Evolutionary conservation across 2,888 invertebrate genomes (phyloP), one percentile per base, ranked within the genome.

Genomic region (Unio pictorum): DNA sequence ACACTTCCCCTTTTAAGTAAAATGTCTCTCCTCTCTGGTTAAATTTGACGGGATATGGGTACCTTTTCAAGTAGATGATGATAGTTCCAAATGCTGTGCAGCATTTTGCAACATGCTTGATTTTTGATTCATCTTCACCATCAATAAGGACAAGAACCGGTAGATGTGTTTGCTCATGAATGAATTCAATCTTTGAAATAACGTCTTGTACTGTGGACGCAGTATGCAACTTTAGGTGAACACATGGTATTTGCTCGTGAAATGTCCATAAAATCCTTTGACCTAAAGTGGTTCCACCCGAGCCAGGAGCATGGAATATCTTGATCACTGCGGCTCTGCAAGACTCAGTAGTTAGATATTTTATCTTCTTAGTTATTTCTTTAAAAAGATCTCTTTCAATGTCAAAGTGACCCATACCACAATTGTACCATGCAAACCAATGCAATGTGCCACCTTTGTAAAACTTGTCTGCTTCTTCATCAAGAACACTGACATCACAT

Each of bases 211-310:
- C 23, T 15, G 63, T 60, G 17, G 69, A 66, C 0, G 66, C 71
- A 15, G 72, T 61, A 3, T 71, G 58, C n/a, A 66, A 64, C 34
- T 72, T 78, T 1, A 79, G 54, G 45, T 81, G 76, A 4, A 69
- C 77, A 26, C 78, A 79, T 28, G 81, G 79, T 20, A 69, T 30
- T 54, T 28, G 64, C 18, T 60, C 55, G 4, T 67, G 73, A 15
- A 79, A 65, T 28, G 78, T 73, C 77, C 79, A 81, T 18, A 79
- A 56, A 30, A 77, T 68, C 62, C 74, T 60, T 62, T 81, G 81
- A n/a, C 77, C 74, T 55, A 79, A 58, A 20, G 79, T 81, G 54
- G 81, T 78, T n/a, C 81, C 81, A 26, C 81, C 81, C 17, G 76
- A 69, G 17, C 81, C 81, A 20, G 81, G 81, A 0, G 79, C 75